Base-by-base conservation (phyloP, 23 tunicate genomes). In the Halocynthia aurantium region DNA sequence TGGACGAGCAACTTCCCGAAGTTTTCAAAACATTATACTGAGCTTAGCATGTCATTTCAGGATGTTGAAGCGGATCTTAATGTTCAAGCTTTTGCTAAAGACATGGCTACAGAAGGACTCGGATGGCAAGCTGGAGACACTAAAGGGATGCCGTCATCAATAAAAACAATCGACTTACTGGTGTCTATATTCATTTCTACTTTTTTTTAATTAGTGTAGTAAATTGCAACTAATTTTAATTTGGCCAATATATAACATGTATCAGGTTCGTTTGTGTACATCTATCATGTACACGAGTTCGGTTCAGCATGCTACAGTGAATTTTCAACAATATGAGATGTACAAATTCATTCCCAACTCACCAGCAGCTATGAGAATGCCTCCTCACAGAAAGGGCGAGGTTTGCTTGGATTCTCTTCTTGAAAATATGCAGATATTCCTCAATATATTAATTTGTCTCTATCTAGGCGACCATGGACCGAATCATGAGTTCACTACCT, bases 221-320 rank as follows among this genome's bases (percentile, higher is more conserved):
- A 58, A 58, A 58, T 58, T 15, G 64, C 64, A 58, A n/a, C 17
- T 15, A 15, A 13, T 58, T 58, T 58, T 58, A 58, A 15, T n/a
- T 15, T 58, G 64, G 64, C 64, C 64, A 58, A n/a, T 7, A 49
- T 0, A 50, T 44, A 50, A 49, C 50, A 15, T 6, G 61, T 85
- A 0, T 10, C 51, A 82, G 85, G 53, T 82, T 50, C 55, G 65
- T n/a, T 13, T 82, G 31, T 82, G 85, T 49, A 76, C 77, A 10
- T 62, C 80, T 7, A 12, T 82, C 13, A 82, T 82, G 70, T 82
- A 58, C 9, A 82, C 85, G 7, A 72, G 85, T 63, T 82, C 85
- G 9, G 85, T 70, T 50, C 80, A 82, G 72, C 85, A 82, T 49
- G 85, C 85, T 12, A 52, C 85, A 7, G 85, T 82, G 44, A 82